Conservation (phyloP, 2,797 vertebrate genomes). For the Notolabrus celidotus region DNA sequence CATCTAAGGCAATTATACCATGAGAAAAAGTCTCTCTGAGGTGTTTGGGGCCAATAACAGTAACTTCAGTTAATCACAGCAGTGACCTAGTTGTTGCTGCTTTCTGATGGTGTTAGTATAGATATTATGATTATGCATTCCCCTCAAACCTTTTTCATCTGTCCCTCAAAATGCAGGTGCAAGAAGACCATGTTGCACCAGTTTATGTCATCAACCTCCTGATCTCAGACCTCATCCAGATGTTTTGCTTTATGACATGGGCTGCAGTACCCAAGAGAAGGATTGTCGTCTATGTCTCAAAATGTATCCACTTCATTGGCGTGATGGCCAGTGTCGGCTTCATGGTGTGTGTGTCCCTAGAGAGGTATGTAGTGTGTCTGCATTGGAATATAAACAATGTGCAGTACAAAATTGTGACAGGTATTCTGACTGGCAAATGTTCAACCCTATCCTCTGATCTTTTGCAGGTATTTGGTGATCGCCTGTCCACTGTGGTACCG, state of each 20-base stretch:
- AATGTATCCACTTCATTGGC: neutral
- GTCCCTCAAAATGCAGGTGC: constrained; percentile 2
- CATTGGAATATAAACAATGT: neutral
- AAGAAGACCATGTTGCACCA: neutral
- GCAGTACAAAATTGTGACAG: neutral
- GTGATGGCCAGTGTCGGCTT: constrained; percentile 6
- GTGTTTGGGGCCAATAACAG: too few species aligned
- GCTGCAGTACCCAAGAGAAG: rapidly evolving
- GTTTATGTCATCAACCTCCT: constrained; percentile 22
- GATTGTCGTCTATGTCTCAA: rapidly evolving
- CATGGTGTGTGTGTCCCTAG: constrained; percentile 11
- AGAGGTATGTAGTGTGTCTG: constrained; percentile 25
- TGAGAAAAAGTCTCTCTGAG: too few species aligned
- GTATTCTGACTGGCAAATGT: neutral
- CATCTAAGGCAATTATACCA: too few species aligned
- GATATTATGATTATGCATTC: too few species aligned
- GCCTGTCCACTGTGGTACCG: constrained; percentile 35
- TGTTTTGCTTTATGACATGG: neutral
- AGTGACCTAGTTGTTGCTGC: too few species aligned
- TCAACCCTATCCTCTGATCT: too few species aligned
- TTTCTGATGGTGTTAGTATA: too few species aligned
- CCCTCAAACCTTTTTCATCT: too few species aligned
- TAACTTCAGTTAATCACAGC: too few species aligned
- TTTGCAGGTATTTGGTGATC: constrained; percentile 39
- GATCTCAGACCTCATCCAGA: constrained; percentile 30